Percentiles rank a stretch among this genome's conserved stretches.
Conservation (phyloP, 2,888 invertebrate species). For the Euclidia mi region DNA sequence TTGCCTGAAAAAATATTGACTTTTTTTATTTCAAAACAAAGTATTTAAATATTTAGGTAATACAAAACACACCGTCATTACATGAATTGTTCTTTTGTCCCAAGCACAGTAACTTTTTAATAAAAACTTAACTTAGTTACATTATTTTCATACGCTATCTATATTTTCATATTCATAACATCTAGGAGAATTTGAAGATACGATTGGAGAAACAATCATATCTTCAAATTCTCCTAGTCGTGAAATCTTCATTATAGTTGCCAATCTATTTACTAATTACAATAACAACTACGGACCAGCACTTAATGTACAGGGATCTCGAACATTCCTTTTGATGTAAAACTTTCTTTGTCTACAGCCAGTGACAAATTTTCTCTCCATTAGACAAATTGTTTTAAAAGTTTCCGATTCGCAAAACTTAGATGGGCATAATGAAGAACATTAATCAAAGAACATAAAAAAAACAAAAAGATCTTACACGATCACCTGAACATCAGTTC, state of each 20-base stretch:
- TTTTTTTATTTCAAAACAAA: too few relatives aligned
- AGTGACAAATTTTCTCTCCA: constrained; percentile 75
- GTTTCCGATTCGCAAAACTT: constrained; percentile 66
- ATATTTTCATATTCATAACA: too few relatives aligned
- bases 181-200: too few relatives aligned
- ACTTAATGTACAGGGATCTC: constrained; percentile 32
- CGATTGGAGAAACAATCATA: too few relatives aligned
- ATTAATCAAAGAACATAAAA: constrained; percentile 56
- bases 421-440: constrained; percentile 61
- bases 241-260: neutral
- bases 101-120: too few relatives aligned
- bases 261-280: constrained; percentile 20
- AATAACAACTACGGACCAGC: constrained; percentile 14
- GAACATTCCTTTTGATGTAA: constrained; percentile 69
- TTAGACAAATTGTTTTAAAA: constrained; percentile 78
- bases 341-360: constrained; percentile 71
- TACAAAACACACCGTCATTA: too few relatives aligned
- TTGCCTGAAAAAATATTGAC: too few relatives aligned
- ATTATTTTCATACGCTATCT: neutral
- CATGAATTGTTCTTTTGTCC: too few relatives aligned
- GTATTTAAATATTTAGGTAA: too few relatives aligned
- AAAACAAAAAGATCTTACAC: constrained; percentile 10
- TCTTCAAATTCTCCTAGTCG: neutral
- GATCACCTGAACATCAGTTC: constrained; percentile 47
- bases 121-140: too few relatives aligned